Evolutionary conservation across 92 coral and sea anemone species (phyloP), one percentile per base, ranked within the genome.

Genomic region (Muricea muricata): DNA sequence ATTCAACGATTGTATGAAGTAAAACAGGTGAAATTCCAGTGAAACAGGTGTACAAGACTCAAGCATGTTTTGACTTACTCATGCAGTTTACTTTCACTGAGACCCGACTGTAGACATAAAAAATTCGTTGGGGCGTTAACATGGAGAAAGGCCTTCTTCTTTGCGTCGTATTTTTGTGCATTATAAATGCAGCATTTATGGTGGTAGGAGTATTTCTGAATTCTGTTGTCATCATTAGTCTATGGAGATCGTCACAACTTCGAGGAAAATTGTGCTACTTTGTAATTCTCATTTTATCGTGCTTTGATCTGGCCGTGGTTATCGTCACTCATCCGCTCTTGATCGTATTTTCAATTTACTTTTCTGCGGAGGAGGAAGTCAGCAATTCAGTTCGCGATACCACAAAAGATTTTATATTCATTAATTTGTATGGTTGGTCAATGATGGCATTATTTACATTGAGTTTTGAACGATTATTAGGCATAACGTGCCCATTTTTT

Each of bases 241-340:
- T 52, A 18, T 52, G 60, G 60, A 52, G 60, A 25, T 52, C 60
- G 60, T 52, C 60, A 52, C 60, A 52, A 52, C 60, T 52, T 18
- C 60, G 60, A 52, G 20, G 20, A 25, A 52, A 20, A 52, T 25
- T 52, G 20, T 52, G 60, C 60, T 52, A 52, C 60, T 52, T 52
- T 52, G 20, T 52, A 25, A 52, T 52, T 52, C 60, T 52, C 18
- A 25, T 52, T 52, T 52, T 52, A 52, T 52, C 60, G 1, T 52
- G 60, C 7, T 52, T 52, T 52, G 60, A 52, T 52, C 60, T 52
- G 60, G 60, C 21, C 20, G 60, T 52, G 8, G 60, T 52, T 10
- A 13, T 10, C 23, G 20, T 52, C 23, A 52, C 60, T 52, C 60
- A 52, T 52, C 60, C 60, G 0, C 1, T 52, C 26, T 25, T 52